These are phyloP conservation scores for Mesopsocus fuscifrons DNA, from an alignment of 2,888 invertebrate genomes.

Conservation along the genomic window DNA sequence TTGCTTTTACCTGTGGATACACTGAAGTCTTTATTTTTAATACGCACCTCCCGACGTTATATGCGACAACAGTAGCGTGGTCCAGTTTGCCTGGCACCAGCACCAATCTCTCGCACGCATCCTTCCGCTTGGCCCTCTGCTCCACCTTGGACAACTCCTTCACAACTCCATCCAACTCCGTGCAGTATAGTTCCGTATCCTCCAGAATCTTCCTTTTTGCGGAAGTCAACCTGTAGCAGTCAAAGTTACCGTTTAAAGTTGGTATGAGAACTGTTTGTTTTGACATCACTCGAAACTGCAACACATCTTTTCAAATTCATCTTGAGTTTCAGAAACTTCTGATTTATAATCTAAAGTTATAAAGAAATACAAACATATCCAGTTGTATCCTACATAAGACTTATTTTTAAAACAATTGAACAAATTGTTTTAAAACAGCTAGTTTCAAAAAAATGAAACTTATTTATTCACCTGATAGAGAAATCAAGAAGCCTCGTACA, in stretches of 20 bases:
- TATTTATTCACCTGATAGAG: slow-evolving; percentile 42
- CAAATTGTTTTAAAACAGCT: no score
- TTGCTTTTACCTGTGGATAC: no score
- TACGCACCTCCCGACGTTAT: slow-evolving; percentile 39
- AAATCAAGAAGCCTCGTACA: slow-evolving; percentile 60
- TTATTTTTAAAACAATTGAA: no score
- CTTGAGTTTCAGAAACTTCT: neutral
- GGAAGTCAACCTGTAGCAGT: slow-evolving; percentile 53
- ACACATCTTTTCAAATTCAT: no score
- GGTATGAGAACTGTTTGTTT: neutral
- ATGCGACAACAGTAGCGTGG: slow-evolving; percentile 71
- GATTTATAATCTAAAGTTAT: no score
- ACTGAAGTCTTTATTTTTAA: no score
- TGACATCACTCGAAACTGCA: slow-evolving; percentile 11
- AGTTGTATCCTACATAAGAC: no score
- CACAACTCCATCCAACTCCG: slow-evolving; percentile 32
- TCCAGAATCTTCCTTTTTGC: slow-evolving; percentile 67
- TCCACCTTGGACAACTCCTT: slow-evolving; percentile 39
- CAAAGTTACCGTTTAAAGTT: no score
- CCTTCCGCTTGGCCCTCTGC: slow-evolving; percentile 44
- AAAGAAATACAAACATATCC: no score
- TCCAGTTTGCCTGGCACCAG: slow-evolving; percentile 75
- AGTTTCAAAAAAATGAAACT: no score
- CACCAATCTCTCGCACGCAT: slow-evolving; percentile 51
- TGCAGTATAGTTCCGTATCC: slow-evolving; percentile 56